A percentile compares a stretch with the other conserved stretches of the same genome.
phyloP scores from a whole-genome alignment of 2,888 invertebrate genomes.

The Ceraclea dissimilis region DNA sequence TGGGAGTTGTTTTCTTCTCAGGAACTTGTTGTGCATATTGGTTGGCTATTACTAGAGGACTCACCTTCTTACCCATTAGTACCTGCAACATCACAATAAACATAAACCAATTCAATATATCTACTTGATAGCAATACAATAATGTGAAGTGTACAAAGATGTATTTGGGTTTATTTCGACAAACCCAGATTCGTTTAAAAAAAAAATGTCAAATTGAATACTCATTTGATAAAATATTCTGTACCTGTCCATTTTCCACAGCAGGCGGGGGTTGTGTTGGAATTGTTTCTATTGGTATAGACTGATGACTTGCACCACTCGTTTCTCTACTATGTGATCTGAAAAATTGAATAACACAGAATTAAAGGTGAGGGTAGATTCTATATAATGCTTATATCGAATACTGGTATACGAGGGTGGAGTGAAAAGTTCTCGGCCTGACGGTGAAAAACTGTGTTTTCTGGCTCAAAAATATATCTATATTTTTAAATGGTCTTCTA shows the following conservation, averaged over 20 bases:
- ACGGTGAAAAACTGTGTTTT: no score
- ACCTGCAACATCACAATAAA: slow-evolving; percentile 31
- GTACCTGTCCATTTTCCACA: slow-evolving; percentile 48
- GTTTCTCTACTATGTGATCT: slow-evolving; percentile 47
- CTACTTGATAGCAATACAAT: background rate
- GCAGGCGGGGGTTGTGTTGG: slow-evolving; percentile 38
- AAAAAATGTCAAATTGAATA: no score
- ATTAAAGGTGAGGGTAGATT: no score
- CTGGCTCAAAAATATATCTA: no score
- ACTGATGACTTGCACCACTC: slow-evolving; percentile 47
- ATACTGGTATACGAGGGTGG: no score
- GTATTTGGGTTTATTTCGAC: no score
- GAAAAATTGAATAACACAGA: slow-evolving; percentile 25
- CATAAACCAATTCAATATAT: background rate
- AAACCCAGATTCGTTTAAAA: no score
- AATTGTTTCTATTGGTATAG: slow-evolving; percentile 37
- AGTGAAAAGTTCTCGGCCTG: no score
- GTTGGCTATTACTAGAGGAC: slow-evolving; percentile 44
- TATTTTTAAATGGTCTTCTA: no score
- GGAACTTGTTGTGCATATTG: slow-evolving; percentile 42
- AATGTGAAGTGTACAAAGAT: no score
- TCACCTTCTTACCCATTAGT: slow-evolving; percentile 36
- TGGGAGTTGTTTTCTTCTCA: slow-evolving; percentile 30
- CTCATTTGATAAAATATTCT: no score
- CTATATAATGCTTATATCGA: no score